phyloP scores from a whole-genome alignment of 2,888 invertebrate species.

The Chymomyza amoena region DNA sequence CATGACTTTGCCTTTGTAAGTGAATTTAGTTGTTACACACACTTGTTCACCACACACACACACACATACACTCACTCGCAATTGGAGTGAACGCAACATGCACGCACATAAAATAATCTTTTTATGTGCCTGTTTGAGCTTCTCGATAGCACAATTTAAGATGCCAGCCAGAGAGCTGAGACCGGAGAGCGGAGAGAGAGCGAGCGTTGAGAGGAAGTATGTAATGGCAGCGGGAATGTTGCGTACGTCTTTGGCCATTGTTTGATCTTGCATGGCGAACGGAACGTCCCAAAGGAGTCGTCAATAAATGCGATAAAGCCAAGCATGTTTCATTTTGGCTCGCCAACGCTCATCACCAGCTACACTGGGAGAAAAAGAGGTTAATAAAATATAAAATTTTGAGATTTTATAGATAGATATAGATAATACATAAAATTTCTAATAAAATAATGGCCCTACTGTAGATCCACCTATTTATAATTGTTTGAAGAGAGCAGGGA shows the following conservation, averaged over 20 bases:
- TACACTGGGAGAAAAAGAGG: neutral
- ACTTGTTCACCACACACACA: conserved; percentile 19
- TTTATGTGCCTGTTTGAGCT: conserved; percentile 69
- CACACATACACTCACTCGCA: conserved; percentile 5
- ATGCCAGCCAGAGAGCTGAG: neutral
- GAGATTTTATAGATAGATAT: too few species aligned
- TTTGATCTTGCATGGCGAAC: conserved; percentile 47
- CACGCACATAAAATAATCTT: conserved; percentile 60
- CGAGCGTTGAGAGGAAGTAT: conserved; percentile 16
- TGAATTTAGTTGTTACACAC: conserved; percentile 53
- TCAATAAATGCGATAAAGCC: conserved; percentile 74
- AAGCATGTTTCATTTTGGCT: conserved; percentile 71
- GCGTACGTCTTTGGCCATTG: conserved; percentile 4
- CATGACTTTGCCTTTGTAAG: conserved; percentile 56
- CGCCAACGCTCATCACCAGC: conserved; percentile 9
- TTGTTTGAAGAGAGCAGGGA: too few species aligned
- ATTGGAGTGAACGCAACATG: neutral
- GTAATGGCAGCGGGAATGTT: neutral
- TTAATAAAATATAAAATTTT: neutral
- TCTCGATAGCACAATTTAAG: conserved; percentile 62
- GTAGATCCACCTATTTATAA: too few species aligned
- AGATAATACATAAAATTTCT: too few species aligned
- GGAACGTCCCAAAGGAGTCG: conserved; percentile 69
- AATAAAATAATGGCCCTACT: too few species aligned
- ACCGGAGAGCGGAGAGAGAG: neutral